Base-by-base conservation (phyloP, 2,888 invertebrate genomes). In the Bibio marci region DNA sequence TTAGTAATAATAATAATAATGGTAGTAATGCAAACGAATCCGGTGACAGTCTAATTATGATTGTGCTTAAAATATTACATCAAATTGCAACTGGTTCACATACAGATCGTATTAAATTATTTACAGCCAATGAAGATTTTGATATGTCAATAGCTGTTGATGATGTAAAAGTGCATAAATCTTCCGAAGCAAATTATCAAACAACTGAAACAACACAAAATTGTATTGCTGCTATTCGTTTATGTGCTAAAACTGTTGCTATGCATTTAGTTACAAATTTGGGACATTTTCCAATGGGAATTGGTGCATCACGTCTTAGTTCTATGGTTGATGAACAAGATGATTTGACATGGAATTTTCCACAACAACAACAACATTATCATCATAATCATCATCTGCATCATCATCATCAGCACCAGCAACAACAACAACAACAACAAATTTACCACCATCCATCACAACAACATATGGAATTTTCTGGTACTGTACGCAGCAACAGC, bases 231-330 rank as follows among this genome's bases (percentile, higher is more conserved):
- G 67, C 76, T 1, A 70, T 80, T 30, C 65, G 69, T 41, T 58
- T 70, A 36, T 70, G 70, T 43, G 69, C 70, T 2, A 64, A 67
- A 45, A 66, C 67, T 0, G 64, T 70, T 6, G 53, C 90, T 54
- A 77, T 80, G 48, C 92, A 95, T 63, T 68, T 95, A 48, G 80
- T 94, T 6, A 80, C 91, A 47, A 88, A 90, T 65, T 65, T 94
- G 48, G 90, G 90, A 0, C 94, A 95, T 59, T 95, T 94, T 67
- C 95, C 95, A 12, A 79, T 88, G 66, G 85, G 87, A 44, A 76
- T 80, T 36, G 85, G 87, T 38, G 88, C 92, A 1, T 80, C 91
- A 35, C 73, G 88, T 43, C 66, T 92, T 17, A 86, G 88, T 46
- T 90, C 90, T 1, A 68, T 83, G 50, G 90, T 94, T 12, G 83